Conservation (phyloP, 2,888 invertebrate species). For the Didymodactylos carnosus region DNA sequence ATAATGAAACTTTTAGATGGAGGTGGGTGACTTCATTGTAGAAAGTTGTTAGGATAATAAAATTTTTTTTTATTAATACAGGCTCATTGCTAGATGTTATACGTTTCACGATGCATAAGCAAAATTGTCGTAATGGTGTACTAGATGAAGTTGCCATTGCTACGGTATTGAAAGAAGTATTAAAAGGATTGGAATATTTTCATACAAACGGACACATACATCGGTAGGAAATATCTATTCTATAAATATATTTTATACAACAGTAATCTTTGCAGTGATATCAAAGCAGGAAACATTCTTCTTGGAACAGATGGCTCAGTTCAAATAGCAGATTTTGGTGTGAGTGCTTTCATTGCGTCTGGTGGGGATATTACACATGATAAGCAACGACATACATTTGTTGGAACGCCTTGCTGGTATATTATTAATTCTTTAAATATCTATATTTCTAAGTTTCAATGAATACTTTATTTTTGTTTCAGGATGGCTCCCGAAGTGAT, state of each 20-base stretch:
- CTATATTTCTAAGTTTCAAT: no score
- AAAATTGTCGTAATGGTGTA: conserved; percentile 78
- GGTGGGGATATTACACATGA: conserved; percentile 77
- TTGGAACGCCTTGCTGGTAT: conserved; percentile 87
- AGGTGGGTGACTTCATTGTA: conserved; percentile 20
- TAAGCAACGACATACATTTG: conserved; percentile 87
- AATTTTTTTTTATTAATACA: not conserved
- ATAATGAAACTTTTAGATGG: conserved; percentile 79
- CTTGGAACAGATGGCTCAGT: conserved; percentile 84
- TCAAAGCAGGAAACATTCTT: conserved; percentile 91
- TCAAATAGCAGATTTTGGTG: conserved; percentile 84
- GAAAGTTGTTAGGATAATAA: not conserved
- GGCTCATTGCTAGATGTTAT: conserved; percentile 44
- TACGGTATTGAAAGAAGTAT: conserved; percentile 63
- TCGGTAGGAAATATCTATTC: conserved; percentile 43
- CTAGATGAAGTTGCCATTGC: conserved; percentile 93
- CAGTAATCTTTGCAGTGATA: conserved; percentile 47
- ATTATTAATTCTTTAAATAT: not conserved
- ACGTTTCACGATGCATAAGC: conserved; percentile 72
- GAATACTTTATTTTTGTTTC: not conserved
- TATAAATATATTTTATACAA: not conserved
- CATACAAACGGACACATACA: conserved; percentile 96
- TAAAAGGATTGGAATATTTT: conserved; percentile 91
- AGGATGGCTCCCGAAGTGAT: conserved; percentile 94
- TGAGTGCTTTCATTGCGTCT: conserved; percentile 61